A percentile compares a stretch with the other conserved stretches of the same genome.
Conservation (phyloP, 2,797 vertebrate species). For the Peromyscus attwateri region DNA sequence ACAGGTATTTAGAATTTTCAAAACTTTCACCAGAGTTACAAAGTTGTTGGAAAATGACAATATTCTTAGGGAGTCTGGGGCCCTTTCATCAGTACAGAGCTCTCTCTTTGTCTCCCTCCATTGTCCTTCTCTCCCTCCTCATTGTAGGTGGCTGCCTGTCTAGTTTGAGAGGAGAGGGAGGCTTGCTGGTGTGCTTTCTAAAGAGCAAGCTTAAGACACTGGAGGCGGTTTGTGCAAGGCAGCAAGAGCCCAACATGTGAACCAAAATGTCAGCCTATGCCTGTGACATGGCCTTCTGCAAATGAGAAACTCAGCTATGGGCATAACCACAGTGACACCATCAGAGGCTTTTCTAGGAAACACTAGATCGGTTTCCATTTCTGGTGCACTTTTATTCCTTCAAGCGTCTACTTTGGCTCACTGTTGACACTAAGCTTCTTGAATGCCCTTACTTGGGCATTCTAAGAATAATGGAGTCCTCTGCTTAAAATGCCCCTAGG, state of each 20-base stretch:
- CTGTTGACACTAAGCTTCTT: conserved; percentile 37
- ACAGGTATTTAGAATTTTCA: conserved; percentile 35
- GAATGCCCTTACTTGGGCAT: conserved; percentile 40
- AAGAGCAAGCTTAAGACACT: conserved; percentile 2
- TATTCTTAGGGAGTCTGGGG: background rate
- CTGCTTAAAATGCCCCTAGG: conserved; percentile 17
- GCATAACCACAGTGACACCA: conserved; percentile 70
- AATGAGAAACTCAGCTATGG: conserved; percentile 63
- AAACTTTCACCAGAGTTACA: conserved; percentile 37
- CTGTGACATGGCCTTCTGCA: background rate
- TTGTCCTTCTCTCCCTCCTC: background rate
- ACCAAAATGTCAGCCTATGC: background rate
- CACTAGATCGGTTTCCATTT: conserved; percentile 62
- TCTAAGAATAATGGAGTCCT: conserved; percentile 45
- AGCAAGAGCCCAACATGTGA: background rate
- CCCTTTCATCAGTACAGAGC: background rate
- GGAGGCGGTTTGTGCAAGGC: background rate
- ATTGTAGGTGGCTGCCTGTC: background rate
- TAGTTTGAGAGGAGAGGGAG: background rate
- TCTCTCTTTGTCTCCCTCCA: background rate
- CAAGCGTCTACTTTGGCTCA: conserved; percentile 61
- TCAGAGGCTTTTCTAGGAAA: conserved; percentile 80
- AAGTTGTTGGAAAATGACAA: conserved; percentile 29
- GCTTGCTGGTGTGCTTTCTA: conserved; percentile 52
- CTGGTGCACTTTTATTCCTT: conserved; percentile 64